These are phyloP conservation scores for Dendrolimus houi DNA, from an alignment of 2,888 invertebrate genomes.

Conservation along the genomic window DNA sequence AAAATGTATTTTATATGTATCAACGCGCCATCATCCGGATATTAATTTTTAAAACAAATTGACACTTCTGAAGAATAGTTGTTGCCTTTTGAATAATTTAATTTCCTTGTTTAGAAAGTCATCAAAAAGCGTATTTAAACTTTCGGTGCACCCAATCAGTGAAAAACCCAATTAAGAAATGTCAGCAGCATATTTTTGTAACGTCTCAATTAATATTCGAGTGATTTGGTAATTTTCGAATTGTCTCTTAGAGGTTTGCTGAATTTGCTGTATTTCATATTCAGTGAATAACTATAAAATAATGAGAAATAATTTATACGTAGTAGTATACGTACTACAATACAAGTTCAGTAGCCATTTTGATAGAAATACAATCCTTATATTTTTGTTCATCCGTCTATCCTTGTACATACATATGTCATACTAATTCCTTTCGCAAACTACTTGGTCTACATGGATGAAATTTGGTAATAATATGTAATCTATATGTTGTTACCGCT, in stretches of 20 bases:
- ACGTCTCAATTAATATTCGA: constrained; percentile 19
- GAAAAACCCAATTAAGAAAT: constrained; percentile 16
- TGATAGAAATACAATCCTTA: too few species aligned
- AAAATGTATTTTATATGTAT: not conserved
- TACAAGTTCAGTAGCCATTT: too few species aligned
- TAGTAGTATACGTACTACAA: not conserved
- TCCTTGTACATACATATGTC: too few species aligned
- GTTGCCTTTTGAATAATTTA: not conserved
- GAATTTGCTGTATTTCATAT: too few species aligned
- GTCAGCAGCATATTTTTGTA: constrained; percentile 17
- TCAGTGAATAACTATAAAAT: too few species aligned
- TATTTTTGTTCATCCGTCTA: too few species aligned
- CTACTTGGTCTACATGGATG: too few species aligned
- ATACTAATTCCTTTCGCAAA: too few species aligned
- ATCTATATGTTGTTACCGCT: too few species aligned
- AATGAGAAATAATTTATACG: constrained; percentile 2
- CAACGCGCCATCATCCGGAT: too few species aligned
- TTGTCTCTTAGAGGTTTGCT: constrained; percentile 4
- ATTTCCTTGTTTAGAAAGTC: not conserved
- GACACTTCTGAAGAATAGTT: not conserved
- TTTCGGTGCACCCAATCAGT: not conserved
- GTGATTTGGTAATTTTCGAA: constrained; percentile 16
- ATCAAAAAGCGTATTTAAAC: not conserved
- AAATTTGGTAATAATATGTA: too few species aligned
- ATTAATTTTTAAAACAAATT: not conserved